Base-by-base conservation (phyloP, 2,888 invertebrate genomes). In the Ectropis crepuscularia region DNA sequence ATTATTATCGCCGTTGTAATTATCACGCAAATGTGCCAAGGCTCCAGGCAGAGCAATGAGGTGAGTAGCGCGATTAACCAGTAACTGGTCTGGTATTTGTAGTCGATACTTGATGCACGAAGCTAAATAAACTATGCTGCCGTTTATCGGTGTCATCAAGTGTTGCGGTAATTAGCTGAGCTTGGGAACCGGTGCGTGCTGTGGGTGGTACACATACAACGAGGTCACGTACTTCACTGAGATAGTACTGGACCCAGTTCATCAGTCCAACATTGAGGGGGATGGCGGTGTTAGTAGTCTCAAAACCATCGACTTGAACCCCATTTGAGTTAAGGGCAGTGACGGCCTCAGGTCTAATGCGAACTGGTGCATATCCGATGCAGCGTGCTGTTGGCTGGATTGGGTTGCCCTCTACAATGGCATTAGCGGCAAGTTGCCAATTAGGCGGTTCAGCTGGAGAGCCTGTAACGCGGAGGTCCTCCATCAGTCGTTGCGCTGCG, bases 61-160 rank as follows among this genome's bases (percentile, higher is more conserved):
- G 10, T 8, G 10, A n/a, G 45, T 6, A 6, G 45, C 45, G 6
- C 45, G 6, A 5, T 45, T 5, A 8, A 45, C 5, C 6, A 45
- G 45, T 10, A 6, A 8, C 6, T 6, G 7, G 45, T 6, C 45
- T 45, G 45, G 45, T 8, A 45, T 45, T n/a, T 45, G 45, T 7
- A 45, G 11, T 5, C 45, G 45, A 45, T 45, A 45, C 10, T 45
- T 45, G 10, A 45, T 8, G 11, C 45, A 45, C 5, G 45, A 45
- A 45, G 45, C 45, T 8, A 45, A 10, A n/a, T 45, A 45, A 45
- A 45, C 45, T 8, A 45, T 45, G 45, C 45, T 45, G 7, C 45
- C 45, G 10, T 45, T 45, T 8, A 45, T 45, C 11, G 6, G 45
- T 10, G 10, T 45, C 10, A n/a, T 45, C 45, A 7, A 45, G 7